Evolutionary conservation across 2,888 invertebrate species (phyloP).

Genomic region (Invenusta paracnida): DNA sequence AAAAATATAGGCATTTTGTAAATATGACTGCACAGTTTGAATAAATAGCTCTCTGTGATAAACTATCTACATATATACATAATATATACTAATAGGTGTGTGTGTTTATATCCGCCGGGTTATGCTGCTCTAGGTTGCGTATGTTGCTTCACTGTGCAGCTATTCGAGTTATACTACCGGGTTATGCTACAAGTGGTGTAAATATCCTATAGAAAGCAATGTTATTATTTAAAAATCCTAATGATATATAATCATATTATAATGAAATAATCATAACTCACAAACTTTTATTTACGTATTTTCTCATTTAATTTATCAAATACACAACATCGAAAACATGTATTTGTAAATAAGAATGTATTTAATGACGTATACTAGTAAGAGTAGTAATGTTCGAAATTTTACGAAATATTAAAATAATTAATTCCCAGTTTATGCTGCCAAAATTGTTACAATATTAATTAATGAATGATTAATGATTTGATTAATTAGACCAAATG

Average conservation of each 20-base stretch:
- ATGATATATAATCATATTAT: neutral
- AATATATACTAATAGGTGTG: no score
- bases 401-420: neutral
- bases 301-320: neutral
- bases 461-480: no score
- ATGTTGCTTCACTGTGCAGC: no score
- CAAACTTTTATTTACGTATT: neutral
- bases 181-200: no score
- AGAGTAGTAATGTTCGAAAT: neutral
- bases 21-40: no score
- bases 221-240: neutral
- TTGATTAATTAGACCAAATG: no score
- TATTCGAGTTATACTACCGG: neutral
- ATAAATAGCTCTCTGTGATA: no score
- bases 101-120: no score
- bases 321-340: no score
- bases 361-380: neutral
- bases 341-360: neutral
- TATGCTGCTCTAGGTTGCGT: no score
- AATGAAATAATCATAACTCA: neutral
- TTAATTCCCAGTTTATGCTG: neutral
- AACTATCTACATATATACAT: no score
- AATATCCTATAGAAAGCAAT: neutral
- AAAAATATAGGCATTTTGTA: no score
- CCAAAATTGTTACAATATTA: neutral